Conservation (phyloP, 2,113 vertebrate species). For the Galeopterus variegatus region DNA sequence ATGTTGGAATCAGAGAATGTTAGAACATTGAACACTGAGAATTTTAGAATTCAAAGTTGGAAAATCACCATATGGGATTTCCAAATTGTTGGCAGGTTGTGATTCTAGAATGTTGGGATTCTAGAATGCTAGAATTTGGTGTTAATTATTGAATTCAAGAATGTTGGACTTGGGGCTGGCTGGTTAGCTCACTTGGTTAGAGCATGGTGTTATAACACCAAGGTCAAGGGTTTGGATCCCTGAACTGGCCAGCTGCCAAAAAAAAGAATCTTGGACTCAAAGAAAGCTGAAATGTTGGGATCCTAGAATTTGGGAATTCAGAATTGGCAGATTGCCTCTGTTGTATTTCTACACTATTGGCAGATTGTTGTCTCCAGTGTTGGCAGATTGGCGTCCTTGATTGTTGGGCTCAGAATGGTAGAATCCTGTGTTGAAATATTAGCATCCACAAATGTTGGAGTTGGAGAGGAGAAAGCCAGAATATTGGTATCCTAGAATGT, state of each 20-base stretch:
- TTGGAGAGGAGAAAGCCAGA: neutral
- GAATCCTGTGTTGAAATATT: neutral
- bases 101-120: neutral
- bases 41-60: neutral
- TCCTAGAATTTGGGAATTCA: neutral
- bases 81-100: neutral
- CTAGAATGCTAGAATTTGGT: neutral
- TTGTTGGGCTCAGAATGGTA: neutral
- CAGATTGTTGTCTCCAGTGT: neutral
- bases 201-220: no score
- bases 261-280: neutral
- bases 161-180: no score
- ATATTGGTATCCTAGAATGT: neutral
- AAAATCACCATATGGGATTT: neutral
- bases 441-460: neutral
- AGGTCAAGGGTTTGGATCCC: no score
- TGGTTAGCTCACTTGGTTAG: no score
- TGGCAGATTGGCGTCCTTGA: neutral
- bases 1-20: neutral
- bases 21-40: neutral
- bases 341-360: neutral
- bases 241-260: no score
- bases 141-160: neutral
- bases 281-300: neutral
- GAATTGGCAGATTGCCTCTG: neutral